These are phyloP conservation scores for Rhizoglyphus robini DNA, from an alignment of 1,140 invertebrate genomes.

Conservation along the genomic window DNA sequence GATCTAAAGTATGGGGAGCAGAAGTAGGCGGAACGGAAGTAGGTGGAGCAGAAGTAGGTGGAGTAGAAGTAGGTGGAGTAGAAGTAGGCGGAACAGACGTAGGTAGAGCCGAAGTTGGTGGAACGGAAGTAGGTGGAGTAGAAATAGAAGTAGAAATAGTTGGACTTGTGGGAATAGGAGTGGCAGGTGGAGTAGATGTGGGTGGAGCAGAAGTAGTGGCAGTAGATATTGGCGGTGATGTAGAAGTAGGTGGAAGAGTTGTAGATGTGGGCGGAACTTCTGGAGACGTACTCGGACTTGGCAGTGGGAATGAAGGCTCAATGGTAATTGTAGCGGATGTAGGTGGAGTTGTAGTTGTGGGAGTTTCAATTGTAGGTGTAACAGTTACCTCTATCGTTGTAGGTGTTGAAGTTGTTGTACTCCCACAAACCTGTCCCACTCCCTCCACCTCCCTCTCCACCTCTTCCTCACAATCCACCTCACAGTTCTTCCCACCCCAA, in stretches of 20 bases:
- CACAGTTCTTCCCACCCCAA: slow-evolving; percentile 67
- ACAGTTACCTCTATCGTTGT: neutral
- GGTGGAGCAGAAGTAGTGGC: neutral
- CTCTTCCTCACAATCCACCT: slow-evolving; percentile 38
- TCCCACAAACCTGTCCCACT: neutral
- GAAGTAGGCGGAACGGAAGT: slow-evolving; percentile 33
- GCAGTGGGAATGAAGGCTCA: too few relatives aligned
- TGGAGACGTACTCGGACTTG: neutral
- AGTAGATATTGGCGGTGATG: neutral
- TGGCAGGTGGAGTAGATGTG: neutral
- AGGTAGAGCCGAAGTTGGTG: neutral
- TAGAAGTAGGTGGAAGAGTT: neutral
- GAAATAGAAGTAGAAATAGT: neutral
- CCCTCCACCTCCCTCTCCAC: neutral
- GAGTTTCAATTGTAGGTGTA: neutral
- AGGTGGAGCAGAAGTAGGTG: neutral
- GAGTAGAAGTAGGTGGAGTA: neutral
- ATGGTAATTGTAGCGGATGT: neutral
- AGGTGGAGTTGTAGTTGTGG: neutral
- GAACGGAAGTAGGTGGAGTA: neutral
- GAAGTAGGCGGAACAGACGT: neutral
- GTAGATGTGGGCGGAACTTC: neutral
- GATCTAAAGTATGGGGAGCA: neutral
- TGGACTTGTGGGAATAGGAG: neutral
- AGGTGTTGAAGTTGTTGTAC: neutral